Percentiles rank a stretch among this genome's conserved stretches.
phyloP scores from a whole-genome alignment of 92 coral and sea anemone genomes.

The Anthopleura xanthogrammica region DNA sequence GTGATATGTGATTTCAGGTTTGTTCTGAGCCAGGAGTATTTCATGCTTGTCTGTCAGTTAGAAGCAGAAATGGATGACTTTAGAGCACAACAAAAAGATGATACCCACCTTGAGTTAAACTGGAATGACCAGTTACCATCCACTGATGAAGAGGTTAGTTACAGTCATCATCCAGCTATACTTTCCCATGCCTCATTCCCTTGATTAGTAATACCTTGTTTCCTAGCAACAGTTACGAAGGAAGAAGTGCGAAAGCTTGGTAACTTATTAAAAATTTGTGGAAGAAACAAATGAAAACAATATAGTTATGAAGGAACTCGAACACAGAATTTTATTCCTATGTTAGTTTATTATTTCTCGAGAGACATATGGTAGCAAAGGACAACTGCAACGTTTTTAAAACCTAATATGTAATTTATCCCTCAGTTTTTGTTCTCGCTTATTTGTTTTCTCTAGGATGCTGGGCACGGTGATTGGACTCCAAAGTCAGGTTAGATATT shows the following conservation, averaged over 20 bases:
- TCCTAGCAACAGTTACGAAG: too few species aligned
- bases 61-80: constrained; percentile 94
- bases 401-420: background rate
- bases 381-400: too few species aligned
- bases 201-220: too few species aligned
- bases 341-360: too few species aligned
- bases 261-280: too few species aligned
- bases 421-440: background rate
- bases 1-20: constrained; percentile 51
- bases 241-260: too few species aligned
- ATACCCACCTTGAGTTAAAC: constrained; percentile 61
- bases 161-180: background rate
- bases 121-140: constrained; percentile 82
- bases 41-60: constrained; percentile 83
- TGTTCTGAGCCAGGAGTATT: constrained; percentile 90
- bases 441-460: constrained; percentile 26
- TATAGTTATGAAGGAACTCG: too few species aligned
- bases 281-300: too few species aligned
- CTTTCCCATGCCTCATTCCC: too few species aligned
- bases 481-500: constrained; percentile 48
- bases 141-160: constrained; percentile 81
- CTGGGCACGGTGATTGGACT: constrained; percentile 44
- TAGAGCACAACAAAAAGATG: constrained; percentile 72
- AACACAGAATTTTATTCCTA: too few species aligned
- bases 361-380: too few species aligned